phyloP scores from a whole-genome alignment of 2,888 invertebrate genomes.

The Pristionchus japonicus region DNA sequence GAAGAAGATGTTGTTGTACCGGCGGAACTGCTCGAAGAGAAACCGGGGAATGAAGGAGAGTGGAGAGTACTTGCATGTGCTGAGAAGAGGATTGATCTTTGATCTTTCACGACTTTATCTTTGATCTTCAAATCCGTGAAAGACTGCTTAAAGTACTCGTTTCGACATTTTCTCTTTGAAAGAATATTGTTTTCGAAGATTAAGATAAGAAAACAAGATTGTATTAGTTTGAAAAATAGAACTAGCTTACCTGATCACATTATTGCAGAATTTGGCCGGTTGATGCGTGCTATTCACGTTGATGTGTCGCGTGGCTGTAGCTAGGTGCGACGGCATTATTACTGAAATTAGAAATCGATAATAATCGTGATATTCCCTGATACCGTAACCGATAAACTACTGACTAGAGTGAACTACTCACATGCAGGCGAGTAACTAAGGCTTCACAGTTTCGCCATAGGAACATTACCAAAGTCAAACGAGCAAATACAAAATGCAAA shows the following conservation, averaged over 20 bases:
- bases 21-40: slow-evolving; percentile 98
- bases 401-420: too few species aligned
- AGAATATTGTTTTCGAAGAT: too few species aligned
- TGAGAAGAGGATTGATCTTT: slow-evolving; percentile 75
- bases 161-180: too few species aligned
- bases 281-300: slow-evolving; percentile 54
- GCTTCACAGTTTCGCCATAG: background rate
- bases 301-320: slow-evolving; percentile 46
- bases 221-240: background rate
- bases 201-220: background rate
- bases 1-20: slow-evolving; percentile 99
- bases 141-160: too few species aligned
- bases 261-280: slow-evolving; percentile 54
- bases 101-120: background rate
- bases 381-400: background rate
- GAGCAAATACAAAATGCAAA: background rate
- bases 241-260: slow-evolving; percentile 55
- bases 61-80: slow-evolving; percentile 94
- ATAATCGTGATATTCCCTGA: too few species aligned
- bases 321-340: background rate
- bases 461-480: background rate
- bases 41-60: slow-evolving; percentile 93
- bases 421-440: too few species aligned
- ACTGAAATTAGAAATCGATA: background rate
- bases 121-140: background rate